These are phyloP conservation scores for Fratercula arctica DNA, from an alignment of 2,797 vertebrate genomes.

Conservation along the genomic window DNA sequence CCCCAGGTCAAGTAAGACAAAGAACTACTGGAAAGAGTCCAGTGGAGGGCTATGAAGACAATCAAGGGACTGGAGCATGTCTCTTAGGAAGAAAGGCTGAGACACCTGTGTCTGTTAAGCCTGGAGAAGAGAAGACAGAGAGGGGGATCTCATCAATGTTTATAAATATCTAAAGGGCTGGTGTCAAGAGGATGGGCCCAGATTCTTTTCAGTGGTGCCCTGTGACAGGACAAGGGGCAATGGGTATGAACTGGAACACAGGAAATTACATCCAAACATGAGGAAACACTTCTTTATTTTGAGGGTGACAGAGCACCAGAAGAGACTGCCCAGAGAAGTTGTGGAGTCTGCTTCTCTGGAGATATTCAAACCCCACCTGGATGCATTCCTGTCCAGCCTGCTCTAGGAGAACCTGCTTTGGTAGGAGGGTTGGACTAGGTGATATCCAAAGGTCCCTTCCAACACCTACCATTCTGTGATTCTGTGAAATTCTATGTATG, in stretches of 20 bases:
- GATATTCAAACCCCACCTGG: not conserved
- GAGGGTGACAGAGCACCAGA: not conserved
- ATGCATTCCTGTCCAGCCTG: not conserved
- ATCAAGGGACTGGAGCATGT: not conserved
- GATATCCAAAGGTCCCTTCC: not conserved
- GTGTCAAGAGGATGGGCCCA: not conserved
- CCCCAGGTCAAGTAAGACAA: not conserved
- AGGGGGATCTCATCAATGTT: not conserved
- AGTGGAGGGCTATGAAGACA: not conserved
- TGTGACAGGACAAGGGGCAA: not conserved
- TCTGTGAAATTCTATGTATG: fast-evolving
- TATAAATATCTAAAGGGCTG: too few species aligned
- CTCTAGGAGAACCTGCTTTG: not conserved
- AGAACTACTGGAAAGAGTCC: not conserved
- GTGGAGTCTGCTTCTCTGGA: not conserved
- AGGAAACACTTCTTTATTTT: not conserved
- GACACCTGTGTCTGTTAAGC: not conserved
- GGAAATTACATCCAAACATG: not conserved
- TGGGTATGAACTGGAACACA: not conserved
- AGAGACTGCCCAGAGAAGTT: not conserved
- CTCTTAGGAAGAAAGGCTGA: not conserved
- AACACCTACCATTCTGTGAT: not conserved
- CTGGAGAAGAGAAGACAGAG: not conserved
- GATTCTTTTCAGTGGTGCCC: not conserved
- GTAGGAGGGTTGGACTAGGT: not conserved